Conservation (phyloP, 2,888 invertebrate species). For the Pristionchus maxplancki region DNA sequence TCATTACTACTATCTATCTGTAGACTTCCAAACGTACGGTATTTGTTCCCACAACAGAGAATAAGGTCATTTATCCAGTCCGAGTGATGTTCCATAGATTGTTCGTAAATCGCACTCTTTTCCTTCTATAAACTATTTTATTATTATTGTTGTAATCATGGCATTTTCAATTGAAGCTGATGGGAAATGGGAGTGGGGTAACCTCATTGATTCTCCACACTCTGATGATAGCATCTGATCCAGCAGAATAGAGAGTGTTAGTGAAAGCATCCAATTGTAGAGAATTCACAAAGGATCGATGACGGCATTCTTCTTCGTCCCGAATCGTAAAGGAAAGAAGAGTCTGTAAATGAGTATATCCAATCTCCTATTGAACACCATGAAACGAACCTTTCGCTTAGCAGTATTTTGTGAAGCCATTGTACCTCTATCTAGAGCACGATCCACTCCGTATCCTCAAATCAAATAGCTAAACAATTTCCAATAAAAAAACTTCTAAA, state of each 20-base stretch:
- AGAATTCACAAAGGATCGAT: slow-evolving; percentile 95
- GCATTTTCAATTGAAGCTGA: neutral
- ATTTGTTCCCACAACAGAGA: slow-evolving; percentile 95
- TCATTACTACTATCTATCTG: neutral
- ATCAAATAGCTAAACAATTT: too few relatives aligned
- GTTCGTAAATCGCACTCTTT: slow-evolving; percentile 84
- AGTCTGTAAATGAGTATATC: neutral
- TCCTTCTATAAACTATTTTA: slow-evolving; percentile 37
- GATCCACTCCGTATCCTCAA: neutral
- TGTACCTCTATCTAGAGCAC: neutral
- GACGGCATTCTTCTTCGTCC: slow-evolving; percentile 90
- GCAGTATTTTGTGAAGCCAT: slow-evolving; percentile 1
- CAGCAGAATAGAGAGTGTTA: slow-evolving; percentile 94
- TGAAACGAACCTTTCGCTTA: slow-evolving; percentile 16
- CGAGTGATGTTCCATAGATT: slow-evolving; percentile 99
- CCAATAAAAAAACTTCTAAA: too few relatives aligned
- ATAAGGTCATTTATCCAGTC: slow-evolving; percentile 99
- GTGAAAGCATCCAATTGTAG: slow-evolving; percentile 91
- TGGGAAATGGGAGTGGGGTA: neutral
- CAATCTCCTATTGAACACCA: neutral
- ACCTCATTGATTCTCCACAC: slow-evolving; percentile 80
- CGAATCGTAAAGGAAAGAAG: slow-evolving; percentile 98
- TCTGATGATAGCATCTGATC: slow-evolving; percentile 95
- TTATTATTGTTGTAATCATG: neutral
- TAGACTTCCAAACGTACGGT: slow-evolving; percentile 83